Evolutionary conservation across 2,888 invertebrate species (phyloP).

Genomic region (Hylaea fasciaria): DNA sequence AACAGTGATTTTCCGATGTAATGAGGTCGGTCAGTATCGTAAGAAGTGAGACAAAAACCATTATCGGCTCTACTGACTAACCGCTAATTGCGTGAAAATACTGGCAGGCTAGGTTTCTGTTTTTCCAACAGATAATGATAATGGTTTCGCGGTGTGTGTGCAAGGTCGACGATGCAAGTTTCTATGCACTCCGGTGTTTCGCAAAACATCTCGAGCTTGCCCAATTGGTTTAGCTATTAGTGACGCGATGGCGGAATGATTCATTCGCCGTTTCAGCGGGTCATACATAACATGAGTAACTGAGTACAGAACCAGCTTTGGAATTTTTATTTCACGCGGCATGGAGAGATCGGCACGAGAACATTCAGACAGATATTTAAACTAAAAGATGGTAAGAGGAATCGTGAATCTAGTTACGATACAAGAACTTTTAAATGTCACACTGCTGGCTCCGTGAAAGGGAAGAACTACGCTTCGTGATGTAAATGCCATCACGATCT

Average conservation of each 20-base stretch:
- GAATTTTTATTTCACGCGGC: conserved; percentile 17
- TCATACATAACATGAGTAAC: conserved; percentile 13
- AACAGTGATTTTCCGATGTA: conserved; percentile 65
- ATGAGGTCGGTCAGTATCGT: conserved; percentile 67
- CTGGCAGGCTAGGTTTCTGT: conserved; percentile 54
- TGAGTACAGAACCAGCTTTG: conserved; percentile 14
- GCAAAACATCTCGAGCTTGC: conserved; percentile 8
- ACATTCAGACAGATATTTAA: conserved; percentile 27
- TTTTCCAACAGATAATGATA: conserved; percentile 47
- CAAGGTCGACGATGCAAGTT: conserved; percentile 41
- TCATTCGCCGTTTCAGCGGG: conserved; percentile 23
- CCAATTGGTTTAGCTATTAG: conserved; percentile 14
- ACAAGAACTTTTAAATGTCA: conserved; percentile 68
- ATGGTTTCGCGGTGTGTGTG: conserved; percentile 41
- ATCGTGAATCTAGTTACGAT: conserved; percentile 56
- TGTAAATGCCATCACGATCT: conserved; percentile 75
- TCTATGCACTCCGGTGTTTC: conserved; percentile 14
- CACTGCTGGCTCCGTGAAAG: conserved; percentile 64
- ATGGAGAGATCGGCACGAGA: conserved; percentile 1
- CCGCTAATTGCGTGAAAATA: conserved; percentile 66
- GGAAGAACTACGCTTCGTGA: conserved; percentile 62
- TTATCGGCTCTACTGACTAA: conserved; percentile 62
- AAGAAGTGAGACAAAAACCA: conserved; percentile 72
- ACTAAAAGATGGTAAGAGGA: conserved; percentile 21
- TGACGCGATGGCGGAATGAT: conserved; percentile 21